Evolutionary conservation across 2,888 invertebrate species (phyloP).

Genomic region (Globia sparganii): DNA sequence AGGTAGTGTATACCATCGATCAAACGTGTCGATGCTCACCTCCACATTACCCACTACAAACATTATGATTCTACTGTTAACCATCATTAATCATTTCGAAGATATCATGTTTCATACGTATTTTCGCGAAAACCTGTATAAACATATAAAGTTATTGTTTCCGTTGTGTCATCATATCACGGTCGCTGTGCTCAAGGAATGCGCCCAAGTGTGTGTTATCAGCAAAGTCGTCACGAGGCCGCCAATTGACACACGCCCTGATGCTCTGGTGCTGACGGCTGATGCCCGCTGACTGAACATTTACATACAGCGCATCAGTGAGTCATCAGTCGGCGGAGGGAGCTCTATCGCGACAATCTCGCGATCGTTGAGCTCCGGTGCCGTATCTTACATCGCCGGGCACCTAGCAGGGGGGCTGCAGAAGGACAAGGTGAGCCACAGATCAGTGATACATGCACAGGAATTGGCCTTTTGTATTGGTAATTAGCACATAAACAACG

Average conservation of each 20-base stretch:
- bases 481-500: neutral
- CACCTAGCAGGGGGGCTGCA: conserved; percentile 1
- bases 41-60: conserved; percentile 1
- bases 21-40: conserved; percentile 16
- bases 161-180: neutral
- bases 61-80: conserved; percentile 12
- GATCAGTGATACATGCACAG: neutral
- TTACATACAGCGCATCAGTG: conserved; percentile 54
- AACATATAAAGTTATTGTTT: neutral
- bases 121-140: neutral
- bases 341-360: conserved; percentile 56
- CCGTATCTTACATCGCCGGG: conserved; percentile 50
- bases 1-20: conserved; percentile 19
- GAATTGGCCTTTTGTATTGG: neutral
- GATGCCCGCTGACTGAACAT: conserved; percentile 29
- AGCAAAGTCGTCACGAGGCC: conserved; percentile 13
- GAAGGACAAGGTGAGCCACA: conserved; percentile 21
- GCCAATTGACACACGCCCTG: conserved; percentile 5
- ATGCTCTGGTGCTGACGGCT: neutral
- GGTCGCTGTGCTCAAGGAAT: conserved; percentile 1
- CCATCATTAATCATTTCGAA: conserved; percentile 2
- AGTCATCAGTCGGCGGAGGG: conserved; percentile 39
- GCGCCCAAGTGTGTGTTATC: conserved; percentile 5
- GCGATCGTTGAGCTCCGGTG: conserved; percentile 58
- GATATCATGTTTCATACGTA: conserved; percentile 4